Percentiles rank a stretch among this genome's conserved stretches.
Evolutionary conservation across 2,888 invertebrate genomes (phyloP).

Genomic region (Hetaerina titia): DNA sequence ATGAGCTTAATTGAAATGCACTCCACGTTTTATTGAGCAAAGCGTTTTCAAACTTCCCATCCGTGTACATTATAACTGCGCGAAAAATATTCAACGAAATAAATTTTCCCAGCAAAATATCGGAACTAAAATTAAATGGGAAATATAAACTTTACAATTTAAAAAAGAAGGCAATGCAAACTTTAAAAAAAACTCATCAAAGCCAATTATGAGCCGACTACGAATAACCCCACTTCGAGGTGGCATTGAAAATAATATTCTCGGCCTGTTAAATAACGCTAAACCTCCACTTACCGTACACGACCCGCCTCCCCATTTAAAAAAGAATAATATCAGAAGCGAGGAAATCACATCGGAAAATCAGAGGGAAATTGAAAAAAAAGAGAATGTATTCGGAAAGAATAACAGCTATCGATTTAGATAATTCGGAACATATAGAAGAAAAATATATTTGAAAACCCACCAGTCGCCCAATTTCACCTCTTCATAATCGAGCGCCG

Average conservation of each 20-base stretch:
- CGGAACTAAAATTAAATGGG: not conserved
- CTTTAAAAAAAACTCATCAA: not conserved
- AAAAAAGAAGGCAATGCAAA: too few species aligned
- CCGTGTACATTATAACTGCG: not conserved
- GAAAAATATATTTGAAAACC: not conserved
- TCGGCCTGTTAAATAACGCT: not conserved
- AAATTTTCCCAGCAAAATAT: not conserved
- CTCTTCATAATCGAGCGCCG: not conserved
- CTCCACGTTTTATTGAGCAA: not conserved
- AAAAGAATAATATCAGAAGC: not conserved
- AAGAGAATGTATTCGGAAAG: not conserved
- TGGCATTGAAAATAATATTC: not conserved
- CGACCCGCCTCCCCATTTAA: not conserved
- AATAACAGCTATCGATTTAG: constrained; percentile 1
- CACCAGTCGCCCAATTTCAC: not conserved
- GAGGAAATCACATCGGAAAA: not conserved
- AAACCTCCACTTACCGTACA: not conserved
- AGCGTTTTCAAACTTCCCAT: not conserved
- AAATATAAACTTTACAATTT: too few species aligned
- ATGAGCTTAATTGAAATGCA: not conserved
- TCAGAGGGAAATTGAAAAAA: not conserved
- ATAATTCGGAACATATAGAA: not conserved
- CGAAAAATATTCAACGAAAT: not conserved
- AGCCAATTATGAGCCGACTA: not conserved
- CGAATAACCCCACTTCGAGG: not conserved